Base-by-base conservation (phyloP, 2,888 invertebrate genomes). In the Imbricaverruca yamaguchii region DNA sequence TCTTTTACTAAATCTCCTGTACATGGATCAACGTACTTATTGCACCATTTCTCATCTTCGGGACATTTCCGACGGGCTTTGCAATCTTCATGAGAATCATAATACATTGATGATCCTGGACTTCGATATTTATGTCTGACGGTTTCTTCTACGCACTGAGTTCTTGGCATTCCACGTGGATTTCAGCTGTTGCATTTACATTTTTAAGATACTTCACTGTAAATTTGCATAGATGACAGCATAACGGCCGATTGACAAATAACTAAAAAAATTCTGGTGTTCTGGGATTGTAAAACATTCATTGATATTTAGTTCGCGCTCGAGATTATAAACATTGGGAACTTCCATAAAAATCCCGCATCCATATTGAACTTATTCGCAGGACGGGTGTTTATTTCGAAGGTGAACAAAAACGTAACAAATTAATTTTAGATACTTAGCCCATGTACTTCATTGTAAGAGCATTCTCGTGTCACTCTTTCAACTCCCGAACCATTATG, bases 1-100 rank as follows among this genome's bases (percentile, higher is more conserved):
- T 74, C 74, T 21, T 21, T 74, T 11, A 74, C 74, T 18, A 55
- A 55, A 11, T 74, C 74, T 21, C 74, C 74, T 2, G 74, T 74
- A 55, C 74, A 74, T 21, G 74, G 74, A 21, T 74, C 74, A 15
- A 74, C 15, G n/a, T 74, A 74, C 55, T 74, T 74, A 11, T 74
- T 74, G 55, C 74, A 74, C 74, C 74, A 74, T 74, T 74, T 74
- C 18, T 74, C 74, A 21, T 74, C 74, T 15, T 53, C 74, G 1
- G 74, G 53, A 11, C 74, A 74, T 39, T 69, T 69, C 15, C 69
- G 39, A 39, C 69, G 69, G 39, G 15, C 61, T 7, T 61, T 61
- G 18, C 39, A 69, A 15, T 13, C 23, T 23, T 69, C 69, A 4
- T 69, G 25, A 7, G 69, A 69, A 39, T 69, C 69, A 69, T 69